phyloP scores from a whole-genome alignment of 1,140 invertebrate genomes.

The Delia radicum region DNA sequence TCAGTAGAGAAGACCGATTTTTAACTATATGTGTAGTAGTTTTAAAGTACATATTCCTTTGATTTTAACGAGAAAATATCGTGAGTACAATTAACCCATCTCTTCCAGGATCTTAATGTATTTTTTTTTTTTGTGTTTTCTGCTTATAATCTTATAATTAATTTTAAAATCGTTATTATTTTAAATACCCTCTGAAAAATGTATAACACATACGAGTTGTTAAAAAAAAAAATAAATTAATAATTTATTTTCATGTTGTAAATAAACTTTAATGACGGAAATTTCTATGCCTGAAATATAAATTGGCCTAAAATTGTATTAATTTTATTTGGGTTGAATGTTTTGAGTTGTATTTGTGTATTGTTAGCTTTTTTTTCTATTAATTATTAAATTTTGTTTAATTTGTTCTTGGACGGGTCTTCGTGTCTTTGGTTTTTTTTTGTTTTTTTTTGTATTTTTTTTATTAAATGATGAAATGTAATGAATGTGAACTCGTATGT shows the following conservation, averaged over 20 bases:
- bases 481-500: constrained; percentile 13
- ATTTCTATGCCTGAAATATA: constrained; percentile 2
- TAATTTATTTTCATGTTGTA: neutral
- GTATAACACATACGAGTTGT: constrained; percentile 4
- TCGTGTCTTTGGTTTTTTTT: constrained; percentile 31
- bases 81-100: no score
- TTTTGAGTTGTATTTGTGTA: constrained; percentile 15
- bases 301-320: constrained; percentile 33
- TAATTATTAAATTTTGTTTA: constrained; percentile 30
- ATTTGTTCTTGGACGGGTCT: constrained; percentile 35
- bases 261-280: constrained; percentile 6
- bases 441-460: neutral
- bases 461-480: constrained; percentile 8
- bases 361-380: constrained; percentile 5
- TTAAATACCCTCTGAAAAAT: neutral
- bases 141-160: neutral
- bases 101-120: no score
- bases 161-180: neutral
- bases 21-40: no score
- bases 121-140: no score
- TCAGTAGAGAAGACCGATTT: no score
- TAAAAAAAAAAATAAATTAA: neutral
- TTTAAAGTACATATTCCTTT: no score
- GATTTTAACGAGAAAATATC: no score
- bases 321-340: neutral